Conservation (phyloP, 2,797 vertebrate species). For the Cygnus olor region DNA sequence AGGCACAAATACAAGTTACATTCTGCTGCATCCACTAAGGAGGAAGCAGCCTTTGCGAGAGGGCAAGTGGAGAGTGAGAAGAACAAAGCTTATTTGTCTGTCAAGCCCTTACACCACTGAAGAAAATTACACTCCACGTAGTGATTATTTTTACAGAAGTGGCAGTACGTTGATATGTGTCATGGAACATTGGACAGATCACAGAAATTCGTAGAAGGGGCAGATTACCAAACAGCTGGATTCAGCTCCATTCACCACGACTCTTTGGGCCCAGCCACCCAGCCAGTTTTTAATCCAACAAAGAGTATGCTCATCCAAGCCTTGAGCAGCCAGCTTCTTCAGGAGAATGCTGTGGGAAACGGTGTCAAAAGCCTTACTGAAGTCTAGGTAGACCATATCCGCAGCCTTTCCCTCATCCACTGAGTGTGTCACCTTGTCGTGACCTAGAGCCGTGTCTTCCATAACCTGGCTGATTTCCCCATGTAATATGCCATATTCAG, state of each 20-base stretch:
- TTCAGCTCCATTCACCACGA: no score
- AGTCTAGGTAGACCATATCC: no score
- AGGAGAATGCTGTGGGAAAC: no score
- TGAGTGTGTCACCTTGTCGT: no score
- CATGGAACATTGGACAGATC: neutral
- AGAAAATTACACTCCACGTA: neutral
- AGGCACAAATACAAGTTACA: neutral
- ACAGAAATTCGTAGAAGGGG: neutral
- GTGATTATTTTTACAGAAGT: neutral
- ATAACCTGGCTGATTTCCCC: neutral
- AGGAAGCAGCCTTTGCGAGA: neutral
- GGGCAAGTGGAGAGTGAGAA: neutral
- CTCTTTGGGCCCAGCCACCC: no score
- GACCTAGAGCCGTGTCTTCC: neutral
- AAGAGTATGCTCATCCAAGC: no score
- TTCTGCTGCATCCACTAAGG: neutral
- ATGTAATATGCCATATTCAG: neutral
- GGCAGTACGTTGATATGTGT: neutral
- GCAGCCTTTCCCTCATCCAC: no score
- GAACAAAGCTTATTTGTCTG: neutral
- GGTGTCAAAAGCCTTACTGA: no score
- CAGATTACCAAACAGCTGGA: neutral
- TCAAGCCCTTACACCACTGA: neutral
- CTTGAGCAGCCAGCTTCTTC: no score
- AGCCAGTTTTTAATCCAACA: no score